Evolutionary conservation across 2,797 vertebrate genomes (phyloP).

Genomic region (Microctenopoma steveboyesi): DNA sequence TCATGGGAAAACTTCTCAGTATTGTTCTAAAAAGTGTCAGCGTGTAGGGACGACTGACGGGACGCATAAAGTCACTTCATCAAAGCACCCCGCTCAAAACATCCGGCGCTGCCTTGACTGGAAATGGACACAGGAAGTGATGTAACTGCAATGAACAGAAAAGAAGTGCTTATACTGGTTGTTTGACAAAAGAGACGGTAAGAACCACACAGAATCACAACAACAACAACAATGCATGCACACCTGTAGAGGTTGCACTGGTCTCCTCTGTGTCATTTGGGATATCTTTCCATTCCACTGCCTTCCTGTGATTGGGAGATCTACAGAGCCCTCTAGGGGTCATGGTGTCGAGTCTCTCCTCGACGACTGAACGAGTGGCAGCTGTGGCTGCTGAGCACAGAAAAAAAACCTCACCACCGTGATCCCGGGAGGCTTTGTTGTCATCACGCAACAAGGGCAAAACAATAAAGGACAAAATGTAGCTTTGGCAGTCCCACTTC

Average conservation of each 20-base stretch:
- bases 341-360: too few relatives aligned
- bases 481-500: slow-evolving; percentile 59
- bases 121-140: slow-evolving; percentile 52
- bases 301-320: too few relatives aligned
- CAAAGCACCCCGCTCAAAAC: slow-evolving; percentile 3
- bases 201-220: not conserved
- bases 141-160: slow-evolving; percentile 13
- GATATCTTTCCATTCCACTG: too few relatives aligned
- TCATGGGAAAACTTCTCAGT: not conserved
- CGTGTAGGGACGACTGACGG: not conserved
- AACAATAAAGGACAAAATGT: slow-evolving; percentile 3
- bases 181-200: not conserved
- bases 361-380: too few relatives aligned
- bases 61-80: not conserved
- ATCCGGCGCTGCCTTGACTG: not conserved
- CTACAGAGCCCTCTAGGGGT: too few relatives aligned
- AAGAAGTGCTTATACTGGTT: not conserved
- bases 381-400: too few relatives aligned
- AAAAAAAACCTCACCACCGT: too few relatives aligned
- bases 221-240: too few relatives aligned
- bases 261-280: too few relatives aligned
- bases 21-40: not conserved
- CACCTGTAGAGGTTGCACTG: too few relatives aligned
- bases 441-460: too few relatives aligned
- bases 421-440: too few relatives aligned